Base-by-base conservation (phyloP, 2,113 vertebrate genomes). In the Xyrauchen texanus region DNA sequence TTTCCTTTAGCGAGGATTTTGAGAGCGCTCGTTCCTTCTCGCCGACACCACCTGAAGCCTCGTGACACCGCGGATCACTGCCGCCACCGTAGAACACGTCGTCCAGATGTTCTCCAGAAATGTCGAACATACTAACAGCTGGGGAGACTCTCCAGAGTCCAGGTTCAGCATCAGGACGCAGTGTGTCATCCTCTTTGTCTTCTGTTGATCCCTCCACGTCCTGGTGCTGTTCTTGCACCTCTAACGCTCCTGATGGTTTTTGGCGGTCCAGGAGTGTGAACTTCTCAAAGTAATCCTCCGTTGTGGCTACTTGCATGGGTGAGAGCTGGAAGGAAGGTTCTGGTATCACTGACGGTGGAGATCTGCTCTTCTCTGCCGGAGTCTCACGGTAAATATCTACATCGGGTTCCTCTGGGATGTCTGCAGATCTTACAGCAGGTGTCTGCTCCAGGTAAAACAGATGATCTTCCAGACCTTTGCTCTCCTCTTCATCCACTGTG, bases 211-310 rank as follows among this genome's bases (percentile, higher is more conserved):
- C 58, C 61, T 80, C 83, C 8, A 75, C 52, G 15, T 51, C 57
- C 44, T 67, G 82, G 86, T 82, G 85, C 79, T 75, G 85, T 71
- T 76, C 71, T 51, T 77, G 69, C 21, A 65, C 0, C 0, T 72
- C 68, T 62, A 86, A 80, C 72, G 83, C 63, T 64, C 85, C 80
- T 45, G 60, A 42, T n/a, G 92, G 89, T 44, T 94, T 91, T 75
- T 93, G 93, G 64, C 92, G 93, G 83, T 97, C 95, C 87, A 96
- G 88, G 84, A 97, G 85, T 1, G 93, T 92, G 34, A 95, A 95
- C 55, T 96, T 94, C 91, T 96, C 96, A 90, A 98, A 96, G 89
- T 98, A 97, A 89, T 98, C 97, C 68, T 94, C 93, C 5, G 80
- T 63, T 21, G 55, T 6, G 15, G 79, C 53, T 79, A 47, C 76